phyloP scores from a whole-genome alignment of 2,113 vertebrate genomes.

The Panurus biarmicus region DNA sequence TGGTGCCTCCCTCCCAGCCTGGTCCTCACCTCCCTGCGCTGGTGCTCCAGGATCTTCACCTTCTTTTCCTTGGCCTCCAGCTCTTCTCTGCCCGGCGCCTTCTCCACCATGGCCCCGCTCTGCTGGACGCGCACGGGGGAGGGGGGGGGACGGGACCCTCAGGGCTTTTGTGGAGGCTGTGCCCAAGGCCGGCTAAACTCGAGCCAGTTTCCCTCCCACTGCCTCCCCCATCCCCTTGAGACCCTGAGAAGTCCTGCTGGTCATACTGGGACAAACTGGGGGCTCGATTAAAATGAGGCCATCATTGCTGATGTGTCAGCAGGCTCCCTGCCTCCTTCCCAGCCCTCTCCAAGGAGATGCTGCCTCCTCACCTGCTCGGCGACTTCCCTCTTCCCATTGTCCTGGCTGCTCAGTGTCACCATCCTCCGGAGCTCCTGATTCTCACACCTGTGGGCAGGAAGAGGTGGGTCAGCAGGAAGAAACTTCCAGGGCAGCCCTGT shows the following conservation, averaged over 20 bases:
- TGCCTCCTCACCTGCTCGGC: constrained; percentile 73
- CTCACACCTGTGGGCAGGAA: constrained; percentile 76
- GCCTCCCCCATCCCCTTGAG: not conserved
- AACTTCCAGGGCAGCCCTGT: not conserved
- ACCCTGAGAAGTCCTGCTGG: not conserved
- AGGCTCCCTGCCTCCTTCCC: not conserved
- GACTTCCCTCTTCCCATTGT: constrained; percentile 61
- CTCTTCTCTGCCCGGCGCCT: constrained; percentile 43
- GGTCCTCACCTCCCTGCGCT: constrained; percentile 87
- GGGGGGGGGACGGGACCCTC: not conserved
- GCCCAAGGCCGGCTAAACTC: not conserved
- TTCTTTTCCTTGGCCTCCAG: constrained; percentile 81
- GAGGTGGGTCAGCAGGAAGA: not conserved
- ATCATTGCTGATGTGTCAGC: not conserved
- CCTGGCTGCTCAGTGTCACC: constrained; percentile 71
- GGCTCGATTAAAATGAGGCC: not conserved
- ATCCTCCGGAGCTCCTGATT: constrained; percentile 90
- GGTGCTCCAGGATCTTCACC: constrained; percentile 94
- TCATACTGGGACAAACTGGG: not conserved
- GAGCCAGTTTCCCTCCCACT: not conserved
- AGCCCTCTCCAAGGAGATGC: not conserved
- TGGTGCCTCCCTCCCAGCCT: not conserved
- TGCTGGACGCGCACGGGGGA: constrained; percentile 36
- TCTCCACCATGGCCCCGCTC: constrained; percentile 47
- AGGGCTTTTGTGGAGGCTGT: constrained; percentile 13